phyloP scores from a whole-genome alignment of 1,140 invertebrate genomes.

The Euwallacea fornicatus region DNA sequence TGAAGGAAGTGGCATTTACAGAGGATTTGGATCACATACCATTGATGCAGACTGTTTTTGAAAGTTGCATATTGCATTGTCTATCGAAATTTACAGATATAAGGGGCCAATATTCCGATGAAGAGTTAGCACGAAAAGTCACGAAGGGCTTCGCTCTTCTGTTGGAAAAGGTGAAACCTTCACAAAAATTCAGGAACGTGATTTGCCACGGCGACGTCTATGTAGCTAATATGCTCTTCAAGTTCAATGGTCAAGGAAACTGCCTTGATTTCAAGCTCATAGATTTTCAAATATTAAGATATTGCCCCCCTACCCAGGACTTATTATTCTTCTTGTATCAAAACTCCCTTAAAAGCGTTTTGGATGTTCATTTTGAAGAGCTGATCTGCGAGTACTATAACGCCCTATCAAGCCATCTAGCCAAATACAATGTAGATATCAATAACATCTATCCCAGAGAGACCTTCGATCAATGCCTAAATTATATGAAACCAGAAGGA shows the following conservation, averaged over 20 bases:
- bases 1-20: slow-evolving; percentile 3
- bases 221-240: slow-evolving; percentile 55
- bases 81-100: neutral
- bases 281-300: slow-evolving; percentile 59
- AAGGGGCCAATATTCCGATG: neutral
- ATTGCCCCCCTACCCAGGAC: slow-evolving; percentile 58
- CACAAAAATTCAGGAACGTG: slow-evolving; percentile 45
- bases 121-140: slow-evolving; percentile 2
- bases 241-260: slow-evolving; percentile 54
- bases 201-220: slow-evolving; percentile 55
- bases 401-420: slow-evolving; percentile 46
- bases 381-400: slow-evolving; percentile 52
- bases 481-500: slow-evolving; percentile 29
- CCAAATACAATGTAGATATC: slow-evolving; percentile 38
- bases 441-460: slow-evolving; percentile 30
- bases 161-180: slow-evolving; percentile 20
- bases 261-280: slow-evolving; percentile 54
- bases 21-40: neutral
- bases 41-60: too few species aligned
- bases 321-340: slow-evolving; percentile 53
- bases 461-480: slow-evolving; percentile 28
- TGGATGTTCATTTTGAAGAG: slow-evolving; percentile 47
- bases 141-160: neutral
- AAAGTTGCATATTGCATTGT: neutral
- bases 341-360: slow-evolving; percentile 47